Conservation (phyloP, 2,888 invertebrate genomes). For the Nowickia ferox region DNA sequence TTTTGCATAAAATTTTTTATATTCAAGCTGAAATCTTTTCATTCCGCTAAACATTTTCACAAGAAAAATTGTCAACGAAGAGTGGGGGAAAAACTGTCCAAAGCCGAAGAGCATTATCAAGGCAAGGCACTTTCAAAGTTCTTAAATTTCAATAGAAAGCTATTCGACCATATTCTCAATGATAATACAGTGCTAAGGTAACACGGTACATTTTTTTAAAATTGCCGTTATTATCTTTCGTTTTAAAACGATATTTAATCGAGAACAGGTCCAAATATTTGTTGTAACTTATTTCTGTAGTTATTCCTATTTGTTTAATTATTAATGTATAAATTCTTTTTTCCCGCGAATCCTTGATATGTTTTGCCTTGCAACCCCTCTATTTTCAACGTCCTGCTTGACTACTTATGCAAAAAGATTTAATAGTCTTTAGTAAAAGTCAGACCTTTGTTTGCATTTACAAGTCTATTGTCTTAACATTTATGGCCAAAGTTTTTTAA, state of each 20-base stretch:
- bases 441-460: conserved; percentile 18
- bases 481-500: conserved; percentile 66
- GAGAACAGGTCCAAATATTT: not conserved
- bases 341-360: conserved; percentile 13
- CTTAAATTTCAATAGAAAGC: conserved; percentile 29
- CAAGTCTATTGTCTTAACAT: conserved; percentile 66
- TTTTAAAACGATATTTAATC: too few relatives aligned
- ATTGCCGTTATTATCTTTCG: too few relatives aligned
- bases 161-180: not conserved
- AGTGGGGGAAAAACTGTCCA: conserved; percentile 1
- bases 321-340: conserved; percentile 3
- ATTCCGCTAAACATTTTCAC: conserved; percentile 30
- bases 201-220: too few relatives aligned
- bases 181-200: too few relatives aligned
- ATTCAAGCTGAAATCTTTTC: too few relatives aligned
- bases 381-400: conserved; percentile 9
- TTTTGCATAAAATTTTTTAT: too few relatives aligned
- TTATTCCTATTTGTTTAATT: not conserved
- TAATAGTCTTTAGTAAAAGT: conserved; percentile 48
- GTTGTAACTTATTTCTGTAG: conserved; percentile 36
- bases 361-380: not conserved
- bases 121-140: conserved; percentile 16
- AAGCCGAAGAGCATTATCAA: conserved; percentile 9
- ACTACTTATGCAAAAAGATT: conserved; percentile 52
- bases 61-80: not conserved